These are phyloP conservation scores for Ceyx margarethae DNA, from an alignment of 2,113 vertebrate species.

Conservation along the genomic window DNA sequence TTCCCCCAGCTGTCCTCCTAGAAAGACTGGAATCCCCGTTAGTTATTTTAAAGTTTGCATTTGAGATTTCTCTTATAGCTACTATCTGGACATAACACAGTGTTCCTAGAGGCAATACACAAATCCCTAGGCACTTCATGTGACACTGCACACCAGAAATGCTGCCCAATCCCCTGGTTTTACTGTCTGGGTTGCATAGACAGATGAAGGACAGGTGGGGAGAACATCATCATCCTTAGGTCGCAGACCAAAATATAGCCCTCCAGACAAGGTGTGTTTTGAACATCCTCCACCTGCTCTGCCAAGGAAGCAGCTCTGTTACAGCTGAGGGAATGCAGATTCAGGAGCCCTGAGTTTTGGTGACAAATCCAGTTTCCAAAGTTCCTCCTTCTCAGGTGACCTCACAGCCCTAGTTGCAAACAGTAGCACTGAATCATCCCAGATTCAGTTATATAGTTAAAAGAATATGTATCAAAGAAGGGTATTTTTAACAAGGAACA, in stretches of 20 bases:
- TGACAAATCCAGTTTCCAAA: background rate
- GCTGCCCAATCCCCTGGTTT: background rate
- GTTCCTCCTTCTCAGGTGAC: background rate
- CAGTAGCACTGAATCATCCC: fast-evolving
- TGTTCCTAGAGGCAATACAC: background rate
- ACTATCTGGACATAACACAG: background rate
- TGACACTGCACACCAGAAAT: background rate
- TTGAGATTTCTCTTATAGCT: background rate
- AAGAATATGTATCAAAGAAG: background rate
- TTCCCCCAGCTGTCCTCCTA: background rate
- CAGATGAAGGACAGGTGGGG: background rate
- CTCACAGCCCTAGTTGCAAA: background rate
- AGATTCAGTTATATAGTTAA: background rate
- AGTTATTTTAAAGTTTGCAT: background rate
- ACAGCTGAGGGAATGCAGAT: background rate
- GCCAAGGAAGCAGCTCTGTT: background rate
- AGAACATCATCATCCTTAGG: background rate
- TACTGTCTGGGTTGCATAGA: background rate
- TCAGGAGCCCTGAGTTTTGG: background rate
- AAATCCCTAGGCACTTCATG: background rate
- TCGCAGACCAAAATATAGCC: background rate
- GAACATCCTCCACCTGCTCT: background rate
- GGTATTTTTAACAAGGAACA: background rate
- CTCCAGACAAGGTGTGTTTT: background rate
- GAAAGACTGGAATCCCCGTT: background rate